Evolutionary conservation across 2,797 vertebrate species (phyloP), one percentile per base, ranked within the genome.

Genomic region (Phalanger gymnotis): DNA sequence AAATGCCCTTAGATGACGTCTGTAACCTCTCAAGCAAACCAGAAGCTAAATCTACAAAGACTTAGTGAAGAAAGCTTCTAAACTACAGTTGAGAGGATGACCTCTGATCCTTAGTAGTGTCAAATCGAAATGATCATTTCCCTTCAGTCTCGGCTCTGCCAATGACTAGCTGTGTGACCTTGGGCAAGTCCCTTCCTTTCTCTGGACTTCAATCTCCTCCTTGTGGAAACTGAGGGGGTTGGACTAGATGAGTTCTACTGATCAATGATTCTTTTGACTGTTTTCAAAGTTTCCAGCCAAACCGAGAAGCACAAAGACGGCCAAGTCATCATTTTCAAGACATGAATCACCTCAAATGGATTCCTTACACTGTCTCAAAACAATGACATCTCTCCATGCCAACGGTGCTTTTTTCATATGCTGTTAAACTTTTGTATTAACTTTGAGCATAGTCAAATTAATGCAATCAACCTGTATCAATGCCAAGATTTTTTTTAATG

Each of bases 401-500:
- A 40, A 73, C 94, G 93, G 25, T 90, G 27, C 14, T 97, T 94
- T 87, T 47, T 87, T 93, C n/a, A 94, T 92, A 93, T 54, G 61
- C 54, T 93, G 40, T 94, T 95, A 96, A 96, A 94, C 28, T 96
- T 96, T 91, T 90, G 92, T 94, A 91, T 91, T 95, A 90, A 54
- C 93, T 96, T 54, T 93, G 95, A 92, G 56, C 73, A 93, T 94
- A 97, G 95, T 52, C 81, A 96, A 94, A 93, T 96, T 95, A 96
- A 96, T 93, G 53, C 81, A 93, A 94, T n/a, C 94, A 73, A 2
- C 53, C 54, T 94, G 96, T 61, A 94, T 73, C 95, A 95, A 95
- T 95, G 53, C 57, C 61, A 94, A 66, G 28, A 25, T 94, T 14
- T 57, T 94, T 81, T 81, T 40, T 28, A 94, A 95, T 94, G 91